These are phyloP conservation scores for Cephus spinipes DNA, from an alignment of 2,888 invertebrate genomes.

Conservation along the genomic window DNA sequence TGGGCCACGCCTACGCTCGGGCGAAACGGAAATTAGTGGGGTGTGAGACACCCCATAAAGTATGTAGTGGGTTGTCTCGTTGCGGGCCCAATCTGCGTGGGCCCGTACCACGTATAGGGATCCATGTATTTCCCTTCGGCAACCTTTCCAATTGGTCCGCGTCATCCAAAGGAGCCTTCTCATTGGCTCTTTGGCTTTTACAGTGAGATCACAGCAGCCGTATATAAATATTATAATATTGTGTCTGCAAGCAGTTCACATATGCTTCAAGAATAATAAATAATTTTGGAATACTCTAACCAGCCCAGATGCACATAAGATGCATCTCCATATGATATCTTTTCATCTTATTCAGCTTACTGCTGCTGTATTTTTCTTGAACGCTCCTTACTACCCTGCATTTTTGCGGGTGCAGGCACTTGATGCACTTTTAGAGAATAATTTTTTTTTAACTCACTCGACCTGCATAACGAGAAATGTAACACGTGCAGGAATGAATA, in stretches of 20 bases:
- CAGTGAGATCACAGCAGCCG: constrained; percentile 1
- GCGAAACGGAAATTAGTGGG: constrained; percentile 18
- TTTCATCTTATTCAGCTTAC: not conserved
- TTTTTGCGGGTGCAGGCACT: not conserved
- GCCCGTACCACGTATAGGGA: not conserved
- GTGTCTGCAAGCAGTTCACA: constrained; percentile 8
- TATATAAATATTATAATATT: constrained; percentile 23
- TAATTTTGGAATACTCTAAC: constrained; percentile 6
- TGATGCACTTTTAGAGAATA: not conserved
- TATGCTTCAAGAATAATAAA: constrained; percentile 19
- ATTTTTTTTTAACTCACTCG: not conserved
- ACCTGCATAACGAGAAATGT: not conserved
- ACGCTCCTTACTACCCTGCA: not conserved
- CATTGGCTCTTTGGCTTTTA: constrained; percentile 10
- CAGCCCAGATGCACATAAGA: constrained; percentile 1
- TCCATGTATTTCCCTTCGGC: not conserved
- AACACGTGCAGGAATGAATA: not conserved
- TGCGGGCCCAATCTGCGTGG: constrained; percentile 3
- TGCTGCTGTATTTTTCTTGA: not conserved
- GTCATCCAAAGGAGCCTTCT: constrained; percentile 7
- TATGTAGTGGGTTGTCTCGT: constrained; percentile 8
- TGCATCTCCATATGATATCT: not conserved
- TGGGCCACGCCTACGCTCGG: constrained; percentile 16
- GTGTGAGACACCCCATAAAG: constrained; percentile 5
- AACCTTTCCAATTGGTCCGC: constrained; percentile 9